Evolutionary conservation across 2,797 vertebrate genomes (phyloP).

Genomic region (Sylvia borin): DNA sequence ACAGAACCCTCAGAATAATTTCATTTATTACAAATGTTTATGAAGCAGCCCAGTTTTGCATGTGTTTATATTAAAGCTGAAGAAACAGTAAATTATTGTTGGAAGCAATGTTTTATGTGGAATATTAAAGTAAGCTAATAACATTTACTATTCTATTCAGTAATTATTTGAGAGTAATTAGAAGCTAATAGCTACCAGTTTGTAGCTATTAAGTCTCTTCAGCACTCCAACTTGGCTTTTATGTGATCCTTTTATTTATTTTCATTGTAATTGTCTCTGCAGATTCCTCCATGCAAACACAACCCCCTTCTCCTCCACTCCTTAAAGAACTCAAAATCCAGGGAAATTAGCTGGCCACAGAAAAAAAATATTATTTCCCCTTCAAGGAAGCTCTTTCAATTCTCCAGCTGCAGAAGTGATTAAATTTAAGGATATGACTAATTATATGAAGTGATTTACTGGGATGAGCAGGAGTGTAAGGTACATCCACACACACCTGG

Average conservation of each 20-base stretch:
- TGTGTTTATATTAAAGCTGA: neutral
- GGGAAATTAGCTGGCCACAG: neutral
- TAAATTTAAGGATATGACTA: neutral
- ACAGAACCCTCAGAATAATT: neutral
- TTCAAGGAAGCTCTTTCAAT: neutral
- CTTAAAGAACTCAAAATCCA: neutral
- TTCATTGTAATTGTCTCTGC: neutral
- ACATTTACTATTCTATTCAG: conserved; percentile 55
- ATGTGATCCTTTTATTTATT: conserved; percentile 45
- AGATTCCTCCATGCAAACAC: neutral
- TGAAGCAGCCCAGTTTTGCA: neutral
- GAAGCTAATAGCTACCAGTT: conserved; percentile 58
- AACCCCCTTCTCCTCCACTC: neutral
- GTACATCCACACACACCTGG: neutral
- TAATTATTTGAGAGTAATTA: conserved; percentile 70
- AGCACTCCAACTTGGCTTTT: conserved; percentile 49
- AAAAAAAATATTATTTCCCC: neutral
- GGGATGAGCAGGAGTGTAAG: neutral
- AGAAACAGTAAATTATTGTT: conserved; percentile 47
- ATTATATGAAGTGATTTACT: neutral
- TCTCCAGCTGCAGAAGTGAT: neutral
- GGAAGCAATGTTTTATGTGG: conserved; percentile 49
- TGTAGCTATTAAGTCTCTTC: conserved; percentile 41
- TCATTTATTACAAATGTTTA: neutral
- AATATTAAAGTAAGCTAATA: conserved; percentile 65